These are phyloP conservation scores for Escarpia spicata DNA, from an alignment of 2,888 invertebrate genomes.

Conservation along the genomic window DNA sequence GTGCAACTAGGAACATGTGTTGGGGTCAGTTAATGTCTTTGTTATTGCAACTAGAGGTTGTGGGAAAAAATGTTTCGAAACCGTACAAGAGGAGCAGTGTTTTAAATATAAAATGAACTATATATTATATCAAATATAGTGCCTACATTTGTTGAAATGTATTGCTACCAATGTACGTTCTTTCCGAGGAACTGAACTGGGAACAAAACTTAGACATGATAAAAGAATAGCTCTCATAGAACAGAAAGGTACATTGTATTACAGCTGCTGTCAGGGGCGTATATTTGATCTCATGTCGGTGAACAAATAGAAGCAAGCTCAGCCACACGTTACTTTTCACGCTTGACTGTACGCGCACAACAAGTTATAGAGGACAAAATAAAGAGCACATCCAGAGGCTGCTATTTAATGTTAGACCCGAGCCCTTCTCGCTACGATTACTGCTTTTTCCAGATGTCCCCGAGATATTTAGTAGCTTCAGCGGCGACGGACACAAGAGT, in stretches of 20 bases:
- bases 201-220: no score
- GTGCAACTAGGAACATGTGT: not conserved
- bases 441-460: not conserved
- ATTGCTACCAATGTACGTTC: not conserved
- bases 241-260: no score
- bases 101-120: not conserved
- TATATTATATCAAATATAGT: not conserved
- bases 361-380: no score
- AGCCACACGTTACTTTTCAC: no score
- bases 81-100: not conserved
- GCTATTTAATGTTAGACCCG: not conserved
- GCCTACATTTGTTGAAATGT: not conserved
- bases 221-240: no score
- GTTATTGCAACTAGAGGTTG: not conserved
- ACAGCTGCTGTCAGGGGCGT: no score
- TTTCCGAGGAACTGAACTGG: not conserved
- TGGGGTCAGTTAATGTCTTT: not conserved
- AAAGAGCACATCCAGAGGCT: not conserved
- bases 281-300: no score
- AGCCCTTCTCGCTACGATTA: not conserved
- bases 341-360: no score
- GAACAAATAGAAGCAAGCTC: no score
- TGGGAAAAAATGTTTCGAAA: not conserved
- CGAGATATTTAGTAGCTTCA: not conserved
- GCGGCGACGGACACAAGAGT: not conserved